Evolutionary conservation across 2,797 vertebrate genomes (phyloP).

Genomic region (Heteromormyrus szaboi): DNA sequence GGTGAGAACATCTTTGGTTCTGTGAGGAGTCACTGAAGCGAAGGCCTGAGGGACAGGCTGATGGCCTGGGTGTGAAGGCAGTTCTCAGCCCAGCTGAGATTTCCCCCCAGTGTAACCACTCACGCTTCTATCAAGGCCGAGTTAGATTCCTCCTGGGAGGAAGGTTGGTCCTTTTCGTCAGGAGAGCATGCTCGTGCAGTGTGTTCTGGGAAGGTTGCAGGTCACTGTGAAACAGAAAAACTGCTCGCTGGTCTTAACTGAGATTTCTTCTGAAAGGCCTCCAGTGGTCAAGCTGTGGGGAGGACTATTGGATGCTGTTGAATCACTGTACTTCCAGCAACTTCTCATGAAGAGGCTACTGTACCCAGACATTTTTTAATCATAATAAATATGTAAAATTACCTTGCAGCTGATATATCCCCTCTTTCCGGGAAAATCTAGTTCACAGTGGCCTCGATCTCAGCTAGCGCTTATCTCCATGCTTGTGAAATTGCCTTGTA

Average conservation of each 20-base stretch:
- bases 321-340: background rate
- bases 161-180: background rate
- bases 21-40: background rate
- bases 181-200: background rate
- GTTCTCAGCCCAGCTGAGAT: background rate
- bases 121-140: background rate
- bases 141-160: background rate
- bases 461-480: background rate
- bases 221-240: background rate
- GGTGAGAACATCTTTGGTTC: background rate
- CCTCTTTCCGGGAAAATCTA: background rate
- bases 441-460: background rate
- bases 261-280: background rate
- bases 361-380: background rate
- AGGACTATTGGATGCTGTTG: background rate
- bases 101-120: background rate
- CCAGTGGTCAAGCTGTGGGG: background rate
- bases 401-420: background rate
- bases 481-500: background rate
- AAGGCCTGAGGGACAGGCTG: background rate
- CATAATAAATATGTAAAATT: background rate
- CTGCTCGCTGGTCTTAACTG: background rate
- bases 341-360: background rate
- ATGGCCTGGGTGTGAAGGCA: background rate
- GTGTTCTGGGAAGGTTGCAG: background rate